These are phyloP conservation scores for Nematostella vectensis DNA, from an alignment of 92 coral and sea anemone species.

Conservation along the genomic window DNA sequence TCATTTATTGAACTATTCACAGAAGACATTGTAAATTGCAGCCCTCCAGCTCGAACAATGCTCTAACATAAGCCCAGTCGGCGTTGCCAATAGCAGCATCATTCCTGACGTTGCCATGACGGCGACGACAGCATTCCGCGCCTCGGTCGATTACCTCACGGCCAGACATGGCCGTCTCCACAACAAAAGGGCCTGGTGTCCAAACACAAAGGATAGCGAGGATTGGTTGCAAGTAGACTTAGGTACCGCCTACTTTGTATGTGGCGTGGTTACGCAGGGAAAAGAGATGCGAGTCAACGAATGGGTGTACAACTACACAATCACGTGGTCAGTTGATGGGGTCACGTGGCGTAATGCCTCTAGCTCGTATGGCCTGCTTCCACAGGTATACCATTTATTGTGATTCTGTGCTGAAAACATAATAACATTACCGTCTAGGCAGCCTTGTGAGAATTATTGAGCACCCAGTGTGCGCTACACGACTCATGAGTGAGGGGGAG, in stretches of 20 bases:
- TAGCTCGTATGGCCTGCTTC: background rate
- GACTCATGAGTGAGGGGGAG: too few relatives aligned
- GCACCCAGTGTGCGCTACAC: too few relatives aligned
- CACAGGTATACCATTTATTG: too few relatives aligned
- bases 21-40: too few relatives aligned
- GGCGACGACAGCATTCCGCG: constrained; percentile 36
- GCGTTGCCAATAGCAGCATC: constrained; percentile 32
- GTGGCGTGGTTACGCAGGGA: constrained; percentile 68
- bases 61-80: constrained; percentile 19
- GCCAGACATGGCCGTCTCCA: constrained; percentile 53
- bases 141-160: constrained; percentile 36
- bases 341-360: constrained; percentile 15
- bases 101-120: constrained; percentile 24
- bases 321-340: constrained; percentile 31
- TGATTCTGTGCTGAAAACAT: too few relatives aligned
- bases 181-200: constrained; percentile 51
- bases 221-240: constrained; percentile 50
- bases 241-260: constrained; percentile 30
- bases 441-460: too few relatives aligned
- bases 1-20: too few relatives aligned
- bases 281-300: constrained; percentile 19
- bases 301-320: constrained; percentile 36
- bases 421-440: too few relatives aligned
- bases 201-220: constrained; percentile 7
- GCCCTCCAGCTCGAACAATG: too few relatives aligned